phyloP scores from a whole-genome alignment of 2,113 vertebrate genomes.

The Lepus americanus region DNA sequence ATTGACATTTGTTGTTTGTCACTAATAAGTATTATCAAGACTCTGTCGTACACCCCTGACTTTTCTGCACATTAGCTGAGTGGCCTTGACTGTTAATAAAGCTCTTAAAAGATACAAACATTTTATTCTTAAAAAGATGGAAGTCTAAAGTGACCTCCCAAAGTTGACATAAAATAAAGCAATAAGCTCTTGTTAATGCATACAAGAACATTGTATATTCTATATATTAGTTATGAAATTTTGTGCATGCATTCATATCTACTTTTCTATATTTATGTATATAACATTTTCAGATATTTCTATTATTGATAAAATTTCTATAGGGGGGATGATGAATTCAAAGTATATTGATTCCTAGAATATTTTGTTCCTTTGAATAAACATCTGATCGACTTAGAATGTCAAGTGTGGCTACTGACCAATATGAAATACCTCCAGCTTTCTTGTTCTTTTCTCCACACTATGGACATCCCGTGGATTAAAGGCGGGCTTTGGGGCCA shows the following conservation, averaged over 20 bases:
- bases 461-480: neutral
- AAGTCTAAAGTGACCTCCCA: neutral
- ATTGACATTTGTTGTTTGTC: neutral
- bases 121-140: slow-evolving; percentile 9
- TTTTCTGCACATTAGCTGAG: neutral
- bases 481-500: neutral
- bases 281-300: neutral
- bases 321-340: neutral
- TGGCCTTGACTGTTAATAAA: neutral
- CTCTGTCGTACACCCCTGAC: neutral
- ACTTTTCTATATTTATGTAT: neutral
- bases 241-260: too few species aligned
- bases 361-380: neutral
- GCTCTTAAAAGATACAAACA: neutral
- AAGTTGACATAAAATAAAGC: slow-evolving; percentile 11
- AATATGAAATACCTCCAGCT: neutral
- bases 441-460: neutral
- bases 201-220: neutral
- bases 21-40: neutral
- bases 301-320: neutral
- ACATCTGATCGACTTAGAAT: neutral
- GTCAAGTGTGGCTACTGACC: neutral
- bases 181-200: neutral
- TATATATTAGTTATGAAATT: neutral
- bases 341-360: neutral